Percentiles rank a stretch among this genome's conserved stretches.
Evolutionary conservation across 2,888 invertebrate species (phyloP).

Genomic region (Seira ritae): DNA sequence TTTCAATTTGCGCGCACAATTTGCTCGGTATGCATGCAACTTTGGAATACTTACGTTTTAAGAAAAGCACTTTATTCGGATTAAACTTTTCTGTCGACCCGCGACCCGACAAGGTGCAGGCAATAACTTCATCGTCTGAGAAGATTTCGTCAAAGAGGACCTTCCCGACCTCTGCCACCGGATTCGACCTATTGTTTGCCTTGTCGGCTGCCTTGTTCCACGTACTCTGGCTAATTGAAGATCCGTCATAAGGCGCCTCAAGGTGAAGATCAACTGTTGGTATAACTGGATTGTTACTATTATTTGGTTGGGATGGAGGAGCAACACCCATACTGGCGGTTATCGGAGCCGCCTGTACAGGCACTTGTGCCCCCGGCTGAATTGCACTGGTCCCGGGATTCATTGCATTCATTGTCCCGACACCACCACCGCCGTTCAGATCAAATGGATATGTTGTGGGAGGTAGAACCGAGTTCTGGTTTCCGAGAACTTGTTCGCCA

Average conservation of each 20-base stretch:
- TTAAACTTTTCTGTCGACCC: conserved; percentile 57
- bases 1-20: too few relatives aligned
- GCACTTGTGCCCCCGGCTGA: conserved; percentile 17
- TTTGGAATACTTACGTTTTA: conserved; percentile 52
- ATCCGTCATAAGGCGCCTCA: conserved; percentile 54
- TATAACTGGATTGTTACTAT: conserved; percentile 5
- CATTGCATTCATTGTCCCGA: conserved; percentile 34
- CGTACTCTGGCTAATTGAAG: conserved; percentile 18
- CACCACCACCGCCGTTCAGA: conserved; percentile 31
- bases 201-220: conserved; percentile 52
- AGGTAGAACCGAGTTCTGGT: conserved; percentile 37
- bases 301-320: conserved; percentile 41
- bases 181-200: conserved; percentile 34
- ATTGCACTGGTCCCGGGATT: conserved; percentile 60
- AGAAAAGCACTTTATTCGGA: conserved; percentile 52
- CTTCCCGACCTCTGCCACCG: conserved; percentile 54
- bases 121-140: conserved; percentile 56
- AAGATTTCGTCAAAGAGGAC: conserved; percentile 60
- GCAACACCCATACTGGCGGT: conserved; percentile 20
- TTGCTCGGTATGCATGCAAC: too few relatives aligned
- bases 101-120: conserved; percentile 50
- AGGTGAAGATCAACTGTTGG: conserved; percentile 43
- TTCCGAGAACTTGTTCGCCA: not conserved
- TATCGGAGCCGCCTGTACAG: conserved; percentile 40
- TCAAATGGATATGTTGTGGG: conserved; percentile 45